A percentile compares a stretch with the other conserved stretches of the same genome.
These are phyloP conservation scores for Drosophila nigromelanica DNA, from an alignment of 1,140 invertebrate genomes.

Conservation along the genomic window DNA sequence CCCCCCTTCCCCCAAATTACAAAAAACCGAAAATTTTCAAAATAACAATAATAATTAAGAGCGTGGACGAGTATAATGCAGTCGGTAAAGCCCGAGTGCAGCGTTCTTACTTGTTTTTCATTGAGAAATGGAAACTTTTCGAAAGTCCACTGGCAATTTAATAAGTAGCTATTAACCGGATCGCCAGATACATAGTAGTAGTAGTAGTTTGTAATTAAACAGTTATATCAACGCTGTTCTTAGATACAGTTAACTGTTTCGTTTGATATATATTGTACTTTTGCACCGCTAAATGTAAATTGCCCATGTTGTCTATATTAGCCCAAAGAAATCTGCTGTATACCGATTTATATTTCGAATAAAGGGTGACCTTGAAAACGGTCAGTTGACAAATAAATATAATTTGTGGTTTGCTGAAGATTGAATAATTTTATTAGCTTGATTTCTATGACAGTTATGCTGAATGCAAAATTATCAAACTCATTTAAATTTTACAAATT, in stretches of 20 bases:
- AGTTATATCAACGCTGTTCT: slow-evolving; percentile 36
- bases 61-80: no score
- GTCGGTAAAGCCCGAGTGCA: no score
- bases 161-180: slow-evolving; percentile 34
- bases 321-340: neutral
- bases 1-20: no score
- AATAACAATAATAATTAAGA: no score
- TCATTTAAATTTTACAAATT: no score
- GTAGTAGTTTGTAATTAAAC: slow-evolving; percentile 24
- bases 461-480: no score
- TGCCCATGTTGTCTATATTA: neutral
- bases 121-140: slow-evolving; percentile 69
- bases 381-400: neutral
- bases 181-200: slow-evolving; percentile 13
- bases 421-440: neutral
- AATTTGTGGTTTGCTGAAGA: neutral
- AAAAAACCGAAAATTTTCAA: no score
- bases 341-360: neutral
- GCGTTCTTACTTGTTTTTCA: no score
- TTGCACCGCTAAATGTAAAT: neutral
- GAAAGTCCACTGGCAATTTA: slow-evolving; percentile 41
- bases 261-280: neutral
- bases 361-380: neutral
- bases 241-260: slow-evolving; percentile 18
- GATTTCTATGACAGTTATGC: neutral